A percentile compares a stretch with the other conserved stretches of the same genome.
phyloP scores from a whole-genome alignment of 1,140 invertebrate species.

The Daktulosphaira vitifoliae region DNA sequence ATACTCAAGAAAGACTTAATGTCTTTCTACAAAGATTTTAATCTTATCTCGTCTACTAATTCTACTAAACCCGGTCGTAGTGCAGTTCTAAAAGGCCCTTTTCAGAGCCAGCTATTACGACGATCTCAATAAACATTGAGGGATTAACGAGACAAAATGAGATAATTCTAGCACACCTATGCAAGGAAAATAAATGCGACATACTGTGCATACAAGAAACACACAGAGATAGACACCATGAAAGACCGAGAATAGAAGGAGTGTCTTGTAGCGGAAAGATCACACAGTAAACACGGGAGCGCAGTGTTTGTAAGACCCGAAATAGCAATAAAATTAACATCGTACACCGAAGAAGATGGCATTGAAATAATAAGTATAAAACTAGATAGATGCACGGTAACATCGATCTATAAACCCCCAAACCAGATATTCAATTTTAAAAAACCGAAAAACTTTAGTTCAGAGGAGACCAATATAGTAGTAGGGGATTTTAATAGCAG shows the following conservation, averaged over 20 bases:
- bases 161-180: background rate
- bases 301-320: background rate
- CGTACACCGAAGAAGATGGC: background rate
- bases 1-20: too few species aligned
- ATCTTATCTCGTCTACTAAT: background rate
- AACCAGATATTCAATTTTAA: too few species aligned
- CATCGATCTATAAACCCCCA: too few species aligned
- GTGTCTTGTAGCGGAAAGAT: background rate
- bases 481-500: slow-evolving; percentile 9
- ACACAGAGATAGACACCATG: background rate
- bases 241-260: background rate
- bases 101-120: background rate
- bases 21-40: background rate
- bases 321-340: background rate
- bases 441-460: slow-evolving; percentile 5
- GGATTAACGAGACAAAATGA: background rate
- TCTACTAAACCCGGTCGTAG: background rate
- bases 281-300: background rate
- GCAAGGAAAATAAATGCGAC: too few species aligned
- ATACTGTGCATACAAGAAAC: background rate
- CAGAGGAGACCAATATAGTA: background rate
- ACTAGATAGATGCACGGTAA: background rate
- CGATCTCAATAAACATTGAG: background rate
- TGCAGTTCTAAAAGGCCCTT: background rate
- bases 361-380: background rate